phyloP scores from a whole-genome alignment of 2,888 invertebrate species.

The Venusia cambrica region DNA sequence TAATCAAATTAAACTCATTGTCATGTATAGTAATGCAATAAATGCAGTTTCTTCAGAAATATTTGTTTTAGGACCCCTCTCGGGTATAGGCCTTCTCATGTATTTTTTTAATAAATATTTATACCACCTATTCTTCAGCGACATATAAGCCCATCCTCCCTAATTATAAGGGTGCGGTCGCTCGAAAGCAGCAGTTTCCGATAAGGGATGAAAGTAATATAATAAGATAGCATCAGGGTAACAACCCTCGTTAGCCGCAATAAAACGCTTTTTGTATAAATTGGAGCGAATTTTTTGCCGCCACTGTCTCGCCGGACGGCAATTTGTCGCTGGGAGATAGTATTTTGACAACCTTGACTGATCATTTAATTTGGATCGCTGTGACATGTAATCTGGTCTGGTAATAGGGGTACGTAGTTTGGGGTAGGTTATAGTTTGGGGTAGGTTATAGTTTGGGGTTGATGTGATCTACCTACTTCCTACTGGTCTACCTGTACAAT shows the following conservation, averaged over 20 bases:
- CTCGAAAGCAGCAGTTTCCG: conserved; percentile 48
- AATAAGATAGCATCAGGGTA: conserved; percentile 68
- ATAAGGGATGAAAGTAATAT: conserved; percentile 78
- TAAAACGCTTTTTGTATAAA: conserved; percentile 66
- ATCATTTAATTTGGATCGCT: conserved; percentile 27
- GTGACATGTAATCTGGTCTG: too few relatives aligned
- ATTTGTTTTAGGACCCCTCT: too few relatives aligned
- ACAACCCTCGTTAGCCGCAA: conserved; percentile 70
- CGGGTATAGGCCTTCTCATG: too few relatives aligned
- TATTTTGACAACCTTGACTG: conserved; percentile 39
- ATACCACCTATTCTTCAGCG: conserved; percentile 9
- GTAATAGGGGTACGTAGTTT: too few relatives aligned
- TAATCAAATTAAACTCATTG: too few relatives aligned
- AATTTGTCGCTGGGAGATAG: conserved; percentile 58
- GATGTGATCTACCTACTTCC: too few relatives aligned
- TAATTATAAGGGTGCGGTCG: conserved; percentile 69
- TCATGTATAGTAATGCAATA: too few relatives aligned
- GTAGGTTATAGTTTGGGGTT: too few relatives aligned
- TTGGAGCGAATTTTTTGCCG: conserved; percentile 73
- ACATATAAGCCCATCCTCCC: conserved; percentile 51
- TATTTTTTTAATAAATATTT: too few relatives aligned
- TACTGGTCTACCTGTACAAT: too few relatives aligned
- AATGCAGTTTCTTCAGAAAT: too few relatives aligned
- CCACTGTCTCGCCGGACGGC: conserved; percentile 59
- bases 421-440: too few relatives aligned